Evolutionary conservation across 2,113 vertebrate genomes (phyloP).

Genomic region (Epinephelus lanceolatus): DNA sequence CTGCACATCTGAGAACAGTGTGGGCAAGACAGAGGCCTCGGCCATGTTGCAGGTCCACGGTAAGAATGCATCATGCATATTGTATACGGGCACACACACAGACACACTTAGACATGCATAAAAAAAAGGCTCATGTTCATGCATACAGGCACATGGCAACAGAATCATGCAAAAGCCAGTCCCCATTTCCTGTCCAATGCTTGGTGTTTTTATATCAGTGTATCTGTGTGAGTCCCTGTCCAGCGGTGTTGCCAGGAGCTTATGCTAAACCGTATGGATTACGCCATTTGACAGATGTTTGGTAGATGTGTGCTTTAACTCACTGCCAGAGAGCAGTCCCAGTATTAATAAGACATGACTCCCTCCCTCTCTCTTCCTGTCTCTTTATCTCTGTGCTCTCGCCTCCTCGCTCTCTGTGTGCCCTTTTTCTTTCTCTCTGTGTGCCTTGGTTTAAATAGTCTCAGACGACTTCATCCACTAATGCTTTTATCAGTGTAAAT

Average conservation of each 20-base stretch:
- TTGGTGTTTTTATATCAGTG: conserved; percentile 63
- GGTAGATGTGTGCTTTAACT: conserved; percentile 77
- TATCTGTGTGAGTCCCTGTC: conserved; percentile 52
- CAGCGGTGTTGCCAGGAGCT: conserved; percentile 73
- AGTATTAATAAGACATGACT: conserved; percentile 81
- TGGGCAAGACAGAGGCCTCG: conserved; percentile 96
- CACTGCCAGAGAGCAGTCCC: conserved; percentile 73
- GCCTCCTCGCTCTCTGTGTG: conserved; percentile 10
- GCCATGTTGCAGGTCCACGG: conserved; percentile 96
- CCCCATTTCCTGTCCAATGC: conserved; percentile 32
- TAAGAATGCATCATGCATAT: conserved; percentile 78
- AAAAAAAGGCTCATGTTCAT: conserved; percentile 31
- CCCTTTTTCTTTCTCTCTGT: conserved; percentile 38
- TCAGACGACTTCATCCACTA: conserved; percentile 62
- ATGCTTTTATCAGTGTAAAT: conserved; percentile 73
- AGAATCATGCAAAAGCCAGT: conserved; percentile 25
- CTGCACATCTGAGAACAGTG: conserved; percentile 97
- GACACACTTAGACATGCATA: conserved; percentile 32
- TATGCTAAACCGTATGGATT: conserved; percentile 85
- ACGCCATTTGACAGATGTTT: conserved; percentile 85
- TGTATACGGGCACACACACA: conserved; percentile 17
- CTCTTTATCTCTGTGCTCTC: conserved; percentile 59
- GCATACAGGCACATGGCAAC: conserved; percentile 38
- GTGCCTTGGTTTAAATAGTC: conserved; percentile 61
- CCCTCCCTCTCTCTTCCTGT: conserved; percentile 57